phyloP scores from a whole-genome alignment of 2,888 invertebrate genomes.

The Bombyx huttoni region DNA sequence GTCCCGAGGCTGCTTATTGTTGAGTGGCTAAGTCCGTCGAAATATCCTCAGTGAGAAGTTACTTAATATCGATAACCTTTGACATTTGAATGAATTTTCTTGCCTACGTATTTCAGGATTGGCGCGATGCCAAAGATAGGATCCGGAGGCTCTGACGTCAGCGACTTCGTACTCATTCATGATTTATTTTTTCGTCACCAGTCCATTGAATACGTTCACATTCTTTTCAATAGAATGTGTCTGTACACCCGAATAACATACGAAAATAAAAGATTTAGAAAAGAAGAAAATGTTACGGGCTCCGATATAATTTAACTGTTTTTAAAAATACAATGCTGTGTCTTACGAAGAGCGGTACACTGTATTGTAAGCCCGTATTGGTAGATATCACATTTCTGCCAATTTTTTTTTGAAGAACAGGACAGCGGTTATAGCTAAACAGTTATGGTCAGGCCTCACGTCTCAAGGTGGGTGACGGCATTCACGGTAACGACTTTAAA shows the following conservation, averaged over 20 bases:
- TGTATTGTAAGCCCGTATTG: no score
- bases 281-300: background rate
- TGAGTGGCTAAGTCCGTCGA: background rate
- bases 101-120: constrained; percentile 27
- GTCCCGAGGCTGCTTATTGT: no score
- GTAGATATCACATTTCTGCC: no score
- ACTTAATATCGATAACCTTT: constrained; percentile 25
- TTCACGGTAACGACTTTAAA: no score
- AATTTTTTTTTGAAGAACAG: no score
- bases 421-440: no score
- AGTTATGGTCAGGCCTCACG: no score
- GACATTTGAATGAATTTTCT: constrained; percentile 32
- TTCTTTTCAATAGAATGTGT: constrained; percentile 7
- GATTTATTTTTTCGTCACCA: constrained; percentile 20
- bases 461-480: no score
- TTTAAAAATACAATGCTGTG: no score
- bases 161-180: constrained; percentile 36
- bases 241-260: background rate
- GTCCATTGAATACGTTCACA: constrained; percentile 1
- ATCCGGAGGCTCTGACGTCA: constrained; percentile 24
- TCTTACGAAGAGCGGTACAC: no score
- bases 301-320: no score
- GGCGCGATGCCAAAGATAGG: constrained; percentile 30
- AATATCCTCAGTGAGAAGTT: background rate
- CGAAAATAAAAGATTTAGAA: background rate